These are phyloP conservation scores for Shinisaurus crocodilurus DNA, from an alignment of 2,113 vertebrate species.

Conservation along the genomic window DNA sequence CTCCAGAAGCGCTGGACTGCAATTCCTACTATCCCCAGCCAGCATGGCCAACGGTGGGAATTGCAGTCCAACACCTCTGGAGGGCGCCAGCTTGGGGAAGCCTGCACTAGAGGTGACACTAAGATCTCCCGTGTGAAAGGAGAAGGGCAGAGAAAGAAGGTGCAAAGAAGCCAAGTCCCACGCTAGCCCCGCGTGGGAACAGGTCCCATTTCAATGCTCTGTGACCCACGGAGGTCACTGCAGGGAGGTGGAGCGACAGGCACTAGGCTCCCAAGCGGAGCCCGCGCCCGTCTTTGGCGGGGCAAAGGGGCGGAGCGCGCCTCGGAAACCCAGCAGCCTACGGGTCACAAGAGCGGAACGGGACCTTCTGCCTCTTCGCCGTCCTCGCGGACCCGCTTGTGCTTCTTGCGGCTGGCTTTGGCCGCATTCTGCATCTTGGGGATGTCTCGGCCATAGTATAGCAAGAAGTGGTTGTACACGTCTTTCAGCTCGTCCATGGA, in stretches of 20 bases:
- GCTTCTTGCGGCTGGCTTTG: slow-evolving; percentile 90
- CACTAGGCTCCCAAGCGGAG: background rate
- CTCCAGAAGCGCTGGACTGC: too few relatives aligned
- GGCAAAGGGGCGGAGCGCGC: background rate
- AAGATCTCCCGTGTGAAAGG: background rate
- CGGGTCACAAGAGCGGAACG: background rate
- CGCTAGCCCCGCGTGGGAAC: background rate
- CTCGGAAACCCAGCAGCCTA: background rate
- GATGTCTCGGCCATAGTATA: slow-evolving; percentile 97
- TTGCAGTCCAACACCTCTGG: too few relatives aligned
- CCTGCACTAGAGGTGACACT: background rate
- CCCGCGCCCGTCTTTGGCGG: background rate
- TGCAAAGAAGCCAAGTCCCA: background rate
- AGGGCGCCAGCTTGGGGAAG: too few relatives aligned
- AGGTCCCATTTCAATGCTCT: background rate
- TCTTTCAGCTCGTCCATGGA: slow-evolving; percentile 96
- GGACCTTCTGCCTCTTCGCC: slow-evolving; percentile 84
- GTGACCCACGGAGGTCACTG: too few relatives aligned
- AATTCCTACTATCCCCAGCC: too few relatives aligned
- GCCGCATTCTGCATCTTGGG: slow-evolving; percentile 98
- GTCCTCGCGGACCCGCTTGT: slow-evolving; percentile 91
- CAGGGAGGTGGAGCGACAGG: background rate
- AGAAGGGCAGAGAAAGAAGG: background rate
- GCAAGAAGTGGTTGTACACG: slow-evolving; percentile 96
- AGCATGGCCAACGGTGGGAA: too few relatives aligned